A percentile compares a stretch with the other conserved stretches of the same genome.
Conservation (phyloP, 2,113 vertebrate species). For the Alces alces region DNA sequence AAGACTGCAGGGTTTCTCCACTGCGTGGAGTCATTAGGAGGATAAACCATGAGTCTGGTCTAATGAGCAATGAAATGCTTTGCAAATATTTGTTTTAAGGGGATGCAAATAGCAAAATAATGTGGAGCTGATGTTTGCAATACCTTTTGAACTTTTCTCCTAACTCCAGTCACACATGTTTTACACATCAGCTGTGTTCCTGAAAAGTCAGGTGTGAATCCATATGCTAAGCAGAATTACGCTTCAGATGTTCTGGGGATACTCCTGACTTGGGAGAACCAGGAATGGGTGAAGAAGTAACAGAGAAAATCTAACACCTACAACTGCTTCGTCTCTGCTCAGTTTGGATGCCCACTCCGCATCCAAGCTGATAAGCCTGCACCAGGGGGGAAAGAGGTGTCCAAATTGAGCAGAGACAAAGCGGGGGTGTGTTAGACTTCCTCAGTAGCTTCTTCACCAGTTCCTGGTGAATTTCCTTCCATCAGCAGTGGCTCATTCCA, state of each 20-base stretch:
- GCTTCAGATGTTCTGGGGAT: no score
- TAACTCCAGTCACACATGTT: background rate
- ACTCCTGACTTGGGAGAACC: background rate
- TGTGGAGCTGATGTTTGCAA: accelerated
- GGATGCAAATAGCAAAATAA: background rate
- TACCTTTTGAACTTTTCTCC: background rate
- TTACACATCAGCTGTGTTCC: background rate
- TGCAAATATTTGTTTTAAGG: background rate
- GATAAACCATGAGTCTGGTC: background rate
- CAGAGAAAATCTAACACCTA: background rate
- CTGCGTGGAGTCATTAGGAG: background rate
- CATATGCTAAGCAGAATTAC: background rate
- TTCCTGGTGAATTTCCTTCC: background rate
- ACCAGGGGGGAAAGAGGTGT: background rate
- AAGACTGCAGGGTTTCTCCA: background rate
- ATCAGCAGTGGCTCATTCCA: background rate
- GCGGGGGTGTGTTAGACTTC: background rate
- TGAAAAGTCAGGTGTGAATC: background rate
- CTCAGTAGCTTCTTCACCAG: background rate
- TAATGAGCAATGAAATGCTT: background rate
- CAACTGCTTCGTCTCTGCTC: accelerated
- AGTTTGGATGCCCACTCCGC: background rate
- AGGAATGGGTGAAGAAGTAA: background rate
- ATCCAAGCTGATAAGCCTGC: background rate
- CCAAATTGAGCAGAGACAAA: background rate